Percentiles rank a stretch among this genome's conserved stretches.
These are phyloP conservation scores for Drosophila asahinai DNA, from an alignment of 1,140 invertebrate species.

Conservation along the genomic window DNA sequence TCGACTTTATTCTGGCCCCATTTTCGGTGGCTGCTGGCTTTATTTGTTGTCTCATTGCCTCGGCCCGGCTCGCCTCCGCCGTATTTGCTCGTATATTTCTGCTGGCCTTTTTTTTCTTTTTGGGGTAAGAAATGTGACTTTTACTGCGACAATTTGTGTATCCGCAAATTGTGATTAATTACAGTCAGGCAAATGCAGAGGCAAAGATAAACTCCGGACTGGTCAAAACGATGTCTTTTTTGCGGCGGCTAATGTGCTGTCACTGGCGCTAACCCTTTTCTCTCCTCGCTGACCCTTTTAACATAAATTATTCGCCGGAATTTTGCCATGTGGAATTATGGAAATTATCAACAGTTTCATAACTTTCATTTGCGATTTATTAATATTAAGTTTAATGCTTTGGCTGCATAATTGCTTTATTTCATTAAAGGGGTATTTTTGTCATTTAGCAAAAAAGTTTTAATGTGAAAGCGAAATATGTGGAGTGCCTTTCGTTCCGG, in stretches of 20 bases:
- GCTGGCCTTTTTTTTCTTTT: neutral
- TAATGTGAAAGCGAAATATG: conserved; percentile 19
- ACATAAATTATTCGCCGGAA: conserved; percentile 39
- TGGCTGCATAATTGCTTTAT: conserved; percentile 30
- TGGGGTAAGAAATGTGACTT: conserved; percentile 64
- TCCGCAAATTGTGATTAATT: conserved; percentile 73
- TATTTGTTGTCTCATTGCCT: conserved; percentile 63
- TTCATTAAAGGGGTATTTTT: conserved; percentile 23
- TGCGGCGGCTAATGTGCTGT: conserved; percentile 43
- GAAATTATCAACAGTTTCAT: conserved; percentile 36
- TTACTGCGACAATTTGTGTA: conserved; percentile 72
- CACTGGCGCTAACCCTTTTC: conserved; percentile 16
- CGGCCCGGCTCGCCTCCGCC: neutral
- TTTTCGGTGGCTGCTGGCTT: conserved; percentile 60
- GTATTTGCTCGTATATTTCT: neutral
- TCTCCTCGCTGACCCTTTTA: conserved; percentile 27
- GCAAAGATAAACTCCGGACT: conserved; percentile 32
- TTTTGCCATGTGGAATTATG: conserved; percentile 29
- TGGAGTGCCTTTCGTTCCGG: neutral
- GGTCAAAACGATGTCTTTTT: conserved; percentile 38
- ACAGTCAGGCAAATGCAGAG: conserved; percentile 27
- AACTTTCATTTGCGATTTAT: conserved; percentile 48
- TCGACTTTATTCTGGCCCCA: conserved; percentile 58
- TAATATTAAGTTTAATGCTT: conserved; percentile 48
- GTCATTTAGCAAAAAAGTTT: conserved; percentile 26